These are phyloP conservation scores for Drosophila pegasa DNA, from an alignment of 2,888 invertebrate genomes.

Conservation along the genomic window DNA sequence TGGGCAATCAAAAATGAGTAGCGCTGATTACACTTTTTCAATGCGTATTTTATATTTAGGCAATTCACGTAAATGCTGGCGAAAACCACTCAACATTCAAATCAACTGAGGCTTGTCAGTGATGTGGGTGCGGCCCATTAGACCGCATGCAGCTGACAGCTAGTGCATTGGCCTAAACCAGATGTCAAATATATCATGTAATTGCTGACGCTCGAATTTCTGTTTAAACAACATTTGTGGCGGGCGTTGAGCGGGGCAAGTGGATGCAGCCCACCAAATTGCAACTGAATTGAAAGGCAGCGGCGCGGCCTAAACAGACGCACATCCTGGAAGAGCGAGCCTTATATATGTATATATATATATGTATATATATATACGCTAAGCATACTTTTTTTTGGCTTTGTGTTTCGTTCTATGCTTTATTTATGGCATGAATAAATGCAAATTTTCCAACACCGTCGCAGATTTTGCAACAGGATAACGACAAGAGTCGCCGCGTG, in stretches of 20 bases:
- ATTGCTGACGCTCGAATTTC: constrained; percentile 42
- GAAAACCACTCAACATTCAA: constrained; percentile 34
- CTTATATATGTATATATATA: constrained; percentile 1
- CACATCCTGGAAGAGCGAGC: background rate
- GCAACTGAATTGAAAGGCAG: constrained; percentile 16
- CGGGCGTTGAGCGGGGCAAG: constrained; percentile 39
- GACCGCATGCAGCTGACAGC: constrained; percentile 48
- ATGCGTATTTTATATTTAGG: constrained; percentile 14
- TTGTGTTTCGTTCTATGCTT: constrained; percentile 42
- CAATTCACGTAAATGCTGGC: constrained; percentile 32
- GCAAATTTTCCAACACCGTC: constrained; percentile 69
- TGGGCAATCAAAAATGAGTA: constrained; percentile 21
- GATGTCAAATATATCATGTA: constrained; percentile 55
- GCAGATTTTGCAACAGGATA: constrained; percentile 73
- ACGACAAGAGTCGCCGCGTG: constrained; percentile 56
- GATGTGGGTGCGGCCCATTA: background rate
- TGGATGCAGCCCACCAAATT: constrained; percentile 38
- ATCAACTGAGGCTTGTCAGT: constrained; percentile 18
- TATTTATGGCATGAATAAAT: constrained; percentile 78
- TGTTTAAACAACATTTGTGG: constrained; percentile 52
- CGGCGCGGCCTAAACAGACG: constrained; percentile 7
- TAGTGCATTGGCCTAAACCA: constrained; percentile 14
- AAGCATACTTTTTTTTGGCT: constrained; percentile 31
- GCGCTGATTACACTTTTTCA: constrained; percentile 11
- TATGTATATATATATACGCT: background rate